Percentiles rank a stretch among this genome's conserved stretches.
phyloP scores from a whole-genome alignment of 2,797 vertebrate species.

The Sebastes cheni region DNA sequence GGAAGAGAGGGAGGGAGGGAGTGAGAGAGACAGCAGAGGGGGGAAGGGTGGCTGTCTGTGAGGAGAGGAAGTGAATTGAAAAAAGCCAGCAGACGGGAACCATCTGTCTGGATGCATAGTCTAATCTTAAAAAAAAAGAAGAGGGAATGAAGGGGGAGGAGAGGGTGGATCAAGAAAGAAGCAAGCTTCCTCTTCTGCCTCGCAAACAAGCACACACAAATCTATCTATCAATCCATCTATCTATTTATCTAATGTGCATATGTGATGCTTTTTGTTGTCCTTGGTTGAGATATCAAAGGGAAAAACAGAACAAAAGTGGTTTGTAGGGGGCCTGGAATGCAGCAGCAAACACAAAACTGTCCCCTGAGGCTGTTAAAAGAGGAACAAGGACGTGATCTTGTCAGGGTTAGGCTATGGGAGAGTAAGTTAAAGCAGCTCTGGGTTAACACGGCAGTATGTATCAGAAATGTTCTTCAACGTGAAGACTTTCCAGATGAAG shows the following conservation, averaged over 20 bases:
- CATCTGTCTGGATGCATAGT: constrained; percentile 91
- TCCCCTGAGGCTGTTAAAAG: constrained; percentile 43
- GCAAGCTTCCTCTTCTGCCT: constrained; percentile 66
- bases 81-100: constrained; percentile 96
- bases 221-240: constrained; percentile 12
- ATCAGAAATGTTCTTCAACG: background rate
- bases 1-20: background rate
- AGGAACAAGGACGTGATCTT: constrained; percentile 64
- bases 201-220: constrained; percentile 29
- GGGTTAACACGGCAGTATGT: background rate
- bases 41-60: constrained; percentile 82
- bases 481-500: background rate
- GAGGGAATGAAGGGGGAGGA: constrained; percentile 31
- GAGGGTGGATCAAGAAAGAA: constrained; percentile 66
- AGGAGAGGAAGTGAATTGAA: constrained; percentile 92
- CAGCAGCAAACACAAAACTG: constrained; percentile 53
- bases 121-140: constrained; percentile 80
- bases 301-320: constrained; percentile 53
- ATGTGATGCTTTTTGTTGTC: constrained; percentile 40
- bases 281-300: constrained; percentile 71
- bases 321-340: constrained; percentile 62
- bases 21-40: constrained; percentile 21
- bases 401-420: constrained; percentile 33
- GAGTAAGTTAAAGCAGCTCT: constrained; percentile 27
- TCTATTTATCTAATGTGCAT: constrained; percentile 46